A percentile compares a stretch with the other conserved stretches of the same genome.
phyloP scores from a whole-genome alignment of 2,888 invertebrate genomes.

The Serrognathus titanus region DNA sequence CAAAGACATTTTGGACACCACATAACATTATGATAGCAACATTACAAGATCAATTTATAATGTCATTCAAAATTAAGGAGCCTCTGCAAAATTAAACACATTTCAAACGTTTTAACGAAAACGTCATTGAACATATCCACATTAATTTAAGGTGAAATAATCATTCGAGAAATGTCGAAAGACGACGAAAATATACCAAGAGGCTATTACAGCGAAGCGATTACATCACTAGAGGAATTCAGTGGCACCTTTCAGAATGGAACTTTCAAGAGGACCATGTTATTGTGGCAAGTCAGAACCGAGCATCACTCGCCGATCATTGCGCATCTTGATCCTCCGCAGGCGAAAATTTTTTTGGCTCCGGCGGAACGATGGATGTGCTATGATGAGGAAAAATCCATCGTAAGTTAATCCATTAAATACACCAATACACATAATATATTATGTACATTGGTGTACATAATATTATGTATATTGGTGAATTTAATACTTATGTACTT shows the following conservation, averaged over 20 bases:
- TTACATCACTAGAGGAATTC: slow-evolving; percentile 49
- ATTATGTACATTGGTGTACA: no score
- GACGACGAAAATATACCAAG: slow-evolving; percentile 27
- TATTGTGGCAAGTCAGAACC: slow-evolving; percentile 56
- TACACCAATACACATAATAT: no score
- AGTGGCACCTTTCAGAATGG: slow-evolving; percentile 30
- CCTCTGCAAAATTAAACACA: background rate
- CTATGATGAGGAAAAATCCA: slow-evolving; percentile 59
- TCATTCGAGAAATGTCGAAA: no score
- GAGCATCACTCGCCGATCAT: slow-evolving; percentile 57
- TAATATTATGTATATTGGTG: no score
- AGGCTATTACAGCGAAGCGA: slow-evolving; percentile 62
- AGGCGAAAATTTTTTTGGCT: slow-evolving; percentile 51
- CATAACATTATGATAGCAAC: no score
- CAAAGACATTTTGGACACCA: no score
- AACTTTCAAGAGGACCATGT: slow-evolving; percentile 48
- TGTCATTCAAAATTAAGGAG: background rate
- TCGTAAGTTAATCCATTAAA: no score
- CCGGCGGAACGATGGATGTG: slow-evolving; percentile 65
- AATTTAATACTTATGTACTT: no score
- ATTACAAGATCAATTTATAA: no score
- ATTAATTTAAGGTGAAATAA: background rate
- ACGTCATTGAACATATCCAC: background rate
- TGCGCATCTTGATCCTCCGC: slow-evolving; percentile 50
- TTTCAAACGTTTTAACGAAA: background rate